Evolutionary conservation across 1,140 invertebrate genomes (phyloP).

Genomic region (Mya arenaria): DNA sequence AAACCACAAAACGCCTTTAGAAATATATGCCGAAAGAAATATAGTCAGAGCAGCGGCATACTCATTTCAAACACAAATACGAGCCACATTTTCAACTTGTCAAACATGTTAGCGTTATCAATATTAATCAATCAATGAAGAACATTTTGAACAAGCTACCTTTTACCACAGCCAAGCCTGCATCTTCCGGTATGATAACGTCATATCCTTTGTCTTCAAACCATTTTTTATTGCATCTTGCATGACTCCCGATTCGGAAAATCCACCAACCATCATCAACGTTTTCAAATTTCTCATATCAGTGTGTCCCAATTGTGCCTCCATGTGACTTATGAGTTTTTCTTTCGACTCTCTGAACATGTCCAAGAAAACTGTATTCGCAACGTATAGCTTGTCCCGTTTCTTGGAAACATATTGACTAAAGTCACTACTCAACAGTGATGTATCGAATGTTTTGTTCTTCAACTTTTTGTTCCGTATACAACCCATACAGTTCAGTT

Average conservation of each 20-base stretch:
- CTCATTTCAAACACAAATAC: background rate
- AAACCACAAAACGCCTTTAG: background rate
- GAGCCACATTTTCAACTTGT: background rate
- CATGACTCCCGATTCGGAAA: background rate
- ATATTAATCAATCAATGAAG: background rate
- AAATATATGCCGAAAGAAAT: background rate
- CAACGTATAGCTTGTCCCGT: conserved; percentile 37
- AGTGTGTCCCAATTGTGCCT: background rate
- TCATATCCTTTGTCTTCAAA: background rate
- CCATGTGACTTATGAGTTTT: background rate
- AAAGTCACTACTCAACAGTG: background rate
- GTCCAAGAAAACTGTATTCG: conserved; percentile 1
- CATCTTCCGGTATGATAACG: background rate
- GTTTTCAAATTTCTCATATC: background rate
- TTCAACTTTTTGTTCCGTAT: conserved; percentile 16
- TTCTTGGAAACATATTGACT: background rate
- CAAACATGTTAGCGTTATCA: background rate
- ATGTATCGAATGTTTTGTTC: background rate
- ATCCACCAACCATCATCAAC: background rate
- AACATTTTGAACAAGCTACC: background rate
- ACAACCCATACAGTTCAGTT: conserved; percentile 3
- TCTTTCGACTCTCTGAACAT: conserved; percentile 17
- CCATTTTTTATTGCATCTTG: background rate
- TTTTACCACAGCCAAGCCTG: background rate
- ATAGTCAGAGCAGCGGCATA: background rate